Conservation (phyloP, 2,888 invertebrate species). For the Pterobdella sp. region DNA sequence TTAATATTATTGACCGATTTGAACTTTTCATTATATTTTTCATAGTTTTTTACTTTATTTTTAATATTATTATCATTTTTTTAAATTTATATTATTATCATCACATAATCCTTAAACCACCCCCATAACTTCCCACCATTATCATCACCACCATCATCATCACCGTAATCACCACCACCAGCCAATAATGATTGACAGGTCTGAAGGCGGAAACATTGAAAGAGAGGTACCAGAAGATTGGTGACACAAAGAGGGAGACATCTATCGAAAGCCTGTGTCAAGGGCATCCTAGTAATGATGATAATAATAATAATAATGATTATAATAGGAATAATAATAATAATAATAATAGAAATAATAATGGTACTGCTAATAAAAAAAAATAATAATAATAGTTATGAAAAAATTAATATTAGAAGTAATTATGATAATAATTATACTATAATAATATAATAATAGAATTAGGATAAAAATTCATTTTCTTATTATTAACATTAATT, state of each 20-base stretch:
- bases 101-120: no score
- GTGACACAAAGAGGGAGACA: constrained; percentile 97
- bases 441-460: background rate
- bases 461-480: background rate
- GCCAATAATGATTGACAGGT: constrained; percentile 50
- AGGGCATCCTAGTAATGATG: constrained; percentile 60
- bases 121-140: no score
- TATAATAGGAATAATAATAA: no score
- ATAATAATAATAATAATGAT: no score
- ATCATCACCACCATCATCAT: background rate
- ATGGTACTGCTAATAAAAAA: no score
- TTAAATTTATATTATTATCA: no score
- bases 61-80: no score
- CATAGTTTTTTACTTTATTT: no score
- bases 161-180: background rate
- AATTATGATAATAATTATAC: background rate
- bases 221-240: constrained; percentile 98
- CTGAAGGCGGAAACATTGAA: constrained; percentile 98
- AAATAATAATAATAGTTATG: background rate
- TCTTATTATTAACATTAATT: background rate
- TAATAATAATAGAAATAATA: no score
- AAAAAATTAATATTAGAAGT: background rate
- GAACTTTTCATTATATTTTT: no score
- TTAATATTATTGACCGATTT: no score
- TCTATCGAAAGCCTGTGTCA: constrained; percentile 82